Conservation (phyloP, 2,113 vertebrate species). For the Anseranas semipalmata region DNA sequence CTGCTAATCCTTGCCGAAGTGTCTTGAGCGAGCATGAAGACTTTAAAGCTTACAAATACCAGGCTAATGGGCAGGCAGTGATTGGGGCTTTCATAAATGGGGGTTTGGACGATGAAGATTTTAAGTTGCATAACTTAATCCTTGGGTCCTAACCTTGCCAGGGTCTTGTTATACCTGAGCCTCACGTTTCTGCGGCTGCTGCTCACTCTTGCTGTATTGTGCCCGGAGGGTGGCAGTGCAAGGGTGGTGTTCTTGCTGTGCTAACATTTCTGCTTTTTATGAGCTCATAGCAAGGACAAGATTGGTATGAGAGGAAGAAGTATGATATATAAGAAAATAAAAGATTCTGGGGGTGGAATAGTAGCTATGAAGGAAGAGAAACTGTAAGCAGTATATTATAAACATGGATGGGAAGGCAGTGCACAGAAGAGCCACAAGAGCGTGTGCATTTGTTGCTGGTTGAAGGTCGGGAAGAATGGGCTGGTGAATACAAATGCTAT, state of each 20-base stretch:
- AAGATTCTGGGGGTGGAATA: not conserved
- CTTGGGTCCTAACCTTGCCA: not conserved
- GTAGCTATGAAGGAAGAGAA: not conserved
- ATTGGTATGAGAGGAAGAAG: not conserved
- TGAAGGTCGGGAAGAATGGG: not conserved
- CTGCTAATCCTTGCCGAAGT: not conserved
- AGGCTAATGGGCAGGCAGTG: not conserved
- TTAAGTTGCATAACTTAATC: not conserved
- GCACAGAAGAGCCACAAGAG: rapidly evolving
- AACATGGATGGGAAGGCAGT: not conserved
- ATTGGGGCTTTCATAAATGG: not conserved
- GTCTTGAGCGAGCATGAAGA: rapidly evolving
- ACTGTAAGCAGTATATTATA: not conserved
- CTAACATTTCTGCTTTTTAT: not conserved
- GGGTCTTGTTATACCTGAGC: not conserved
- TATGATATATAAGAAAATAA: not conserved
- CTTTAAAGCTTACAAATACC: not conserved
- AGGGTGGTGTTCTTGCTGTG: not conserved
- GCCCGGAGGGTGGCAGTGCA: not conserved
- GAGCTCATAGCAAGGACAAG: not conserved
- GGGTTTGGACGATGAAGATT: not conserved
- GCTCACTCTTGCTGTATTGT: rapidly evolving
- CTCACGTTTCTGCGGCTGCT: not conserved
- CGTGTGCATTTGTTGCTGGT: rapidly evolving
- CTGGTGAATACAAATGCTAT: not conserved